Evolutionary conservation across 2,797 vertebrate genomes (phyloP), one percentile per base, ranked within the genome.

Genomic region (Pelodytes ibericus): DNA sequence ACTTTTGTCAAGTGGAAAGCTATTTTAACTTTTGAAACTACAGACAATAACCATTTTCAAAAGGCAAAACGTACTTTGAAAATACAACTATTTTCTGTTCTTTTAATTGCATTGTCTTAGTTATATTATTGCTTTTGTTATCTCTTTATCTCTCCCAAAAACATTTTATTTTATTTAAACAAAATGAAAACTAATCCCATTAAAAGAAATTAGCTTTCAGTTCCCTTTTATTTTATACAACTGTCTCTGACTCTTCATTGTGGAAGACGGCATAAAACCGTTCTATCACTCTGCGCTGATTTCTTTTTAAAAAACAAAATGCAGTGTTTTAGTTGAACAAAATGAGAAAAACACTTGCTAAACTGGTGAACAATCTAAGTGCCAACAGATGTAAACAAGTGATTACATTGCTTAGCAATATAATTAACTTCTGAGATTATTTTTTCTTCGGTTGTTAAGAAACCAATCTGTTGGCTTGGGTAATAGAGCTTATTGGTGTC

Each of bases 331-430:
- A 53, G 58, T 73, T 79, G 44, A 66, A 66, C 63, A 79, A 69
- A 62, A 73, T 69, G 64, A 62, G 71, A 63, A 69, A 79, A 73
- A 74, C 62, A 39, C 77, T 60, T 74, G 47, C 44, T 62, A 72
- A 78, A 78, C 71, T 79, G 26, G 30, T 63, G 64, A 79, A 74
- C 57, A 69, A 74, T 79, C 64, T 69, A 74, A 79, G 64, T 56
- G 51, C 58, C 62, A 61, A 79, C 77, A 79, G 77, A 79, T 79
- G 77, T 64, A 79, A 79, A 79, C 69, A 73, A 79, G 71, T 69
- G 77, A 79, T 79, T 79, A 79, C 71, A 73, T 79, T 79, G 64
- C 63, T 67, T 68, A 67, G 76, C 77, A 69, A 79, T 79, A 79
- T 73, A 79, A 79, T 79, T 79, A 79, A 74, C 57, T 79, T 79